Percentiles rank a stretch among this genome's conserved stretches.
Evolutionary conservation across 2,888 invertebrate genomes (phyloP).

Genomic region (Coleophora deauratella): DNA sequence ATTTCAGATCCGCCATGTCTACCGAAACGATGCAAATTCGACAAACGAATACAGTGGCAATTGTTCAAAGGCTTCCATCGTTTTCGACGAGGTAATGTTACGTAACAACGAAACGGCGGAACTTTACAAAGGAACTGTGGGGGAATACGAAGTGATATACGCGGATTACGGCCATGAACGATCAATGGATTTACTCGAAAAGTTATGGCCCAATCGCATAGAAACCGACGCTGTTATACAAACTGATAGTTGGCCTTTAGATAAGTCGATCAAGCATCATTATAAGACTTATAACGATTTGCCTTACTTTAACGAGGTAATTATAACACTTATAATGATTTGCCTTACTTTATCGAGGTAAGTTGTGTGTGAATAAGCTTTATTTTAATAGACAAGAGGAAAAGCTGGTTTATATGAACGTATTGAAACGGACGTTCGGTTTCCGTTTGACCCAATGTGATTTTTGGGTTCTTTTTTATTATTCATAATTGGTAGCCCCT

Average conservation of each 20-base stretch:
- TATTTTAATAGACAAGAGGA: too few relatives aligned
- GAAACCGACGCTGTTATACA: slow-evolving; percentile 60
- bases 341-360: slow-evolving; percentile 72
- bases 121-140: slow-evolving; percentile 35
- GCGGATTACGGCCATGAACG: slow-evolving; percentile 35
- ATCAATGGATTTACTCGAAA: slow-evolving; percentile 29
- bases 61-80: too few relatives aligned
- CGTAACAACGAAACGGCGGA: slow-evolving; percentile 17
- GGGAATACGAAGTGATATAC: slow-evolving; percentile 34
- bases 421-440: too few relatives aligned
- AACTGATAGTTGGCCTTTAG: slow-evolving; percentile 73
- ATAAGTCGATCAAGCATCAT: slow-evolving; percentile 40
- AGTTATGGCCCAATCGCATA: slow-evolving; percentile 35
- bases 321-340: slow-evolving; percentile 29
- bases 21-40: too few relatives aligned
- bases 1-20: too few relatives aligned
- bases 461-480: too few relatives aligned
- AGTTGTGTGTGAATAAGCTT: too few relatives aligned
- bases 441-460: too few relatives aligned
- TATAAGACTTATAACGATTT: slow-evolving; percentile 42
- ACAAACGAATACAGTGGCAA: too few relatives aligned
- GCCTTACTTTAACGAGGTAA: slow-evolving; percentile 70
- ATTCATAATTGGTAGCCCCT: not conserved
- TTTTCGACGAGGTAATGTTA: slow-evolving; percentile 28
- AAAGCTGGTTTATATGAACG: too few relatives aligned